Conservation (phyloP, 2,113 vertebrate species). For the Caranx ignobilis region DNA sequence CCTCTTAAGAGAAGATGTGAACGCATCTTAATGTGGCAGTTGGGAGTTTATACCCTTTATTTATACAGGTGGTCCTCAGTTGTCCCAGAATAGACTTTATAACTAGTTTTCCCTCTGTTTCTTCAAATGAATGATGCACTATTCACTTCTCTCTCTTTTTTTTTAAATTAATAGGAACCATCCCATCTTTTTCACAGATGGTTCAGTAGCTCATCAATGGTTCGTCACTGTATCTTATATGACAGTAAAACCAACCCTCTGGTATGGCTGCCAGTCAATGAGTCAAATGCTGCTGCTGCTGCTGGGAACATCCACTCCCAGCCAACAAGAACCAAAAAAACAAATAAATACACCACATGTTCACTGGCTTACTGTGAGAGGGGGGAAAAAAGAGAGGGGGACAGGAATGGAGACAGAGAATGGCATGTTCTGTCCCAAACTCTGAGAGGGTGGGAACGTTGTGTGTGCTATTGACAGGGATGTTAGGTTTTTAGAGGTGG, state of each 20-base stretch:
- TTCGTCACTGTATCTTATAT: conserved; percentile 18
- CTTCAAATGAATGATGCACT: not conserved
- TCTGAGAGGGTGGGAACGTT: conserved; percentile 48
- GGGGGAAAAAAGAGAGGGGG: conserved; percentile 2
- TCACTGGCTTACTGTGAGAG: conserved; percentile 45
- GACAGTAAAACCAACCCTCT: conserved; percentile 39
- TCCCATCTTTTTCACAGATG: conserved; percentile 1
- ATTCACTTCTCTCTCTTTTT: not conserved
- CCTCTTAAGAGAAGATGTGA: conserved; percentile 18
- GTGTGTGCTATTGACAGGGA: not conserved
- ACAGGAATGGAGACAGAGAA: conserved; percentile 40
- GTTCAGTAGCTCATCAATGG: conserved; percentile 1
- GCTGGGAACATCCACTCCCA: conserved; percentile 75
- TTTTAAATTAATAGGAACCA: not conserved
- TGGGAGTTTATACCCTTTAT: not conserved
- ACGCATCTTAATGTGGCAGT: conserved; percentile 7
- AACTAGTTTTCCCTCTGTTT: not conserved
- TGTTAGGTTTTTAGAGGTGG: not conserved
- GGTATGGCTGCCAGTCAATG: conserved; percentile 45
- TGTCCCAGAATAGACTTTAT: not conserved
- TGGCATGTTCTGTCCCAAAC: conserved; percentile 64
- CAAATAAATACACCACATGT: conserved; percentile 74
- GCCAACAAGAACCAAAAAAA: conserved; percentile 63
- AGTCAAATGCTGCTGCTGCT: conserved; percentile 44
- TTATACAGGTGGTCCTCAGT: not conserved